A percentile compares a stretch with the other conserved stretches of the same genome.
Conservation (phyloP, 35 echinoderm and acorn worm species). For the Stichopus chloronotus region DNA sequence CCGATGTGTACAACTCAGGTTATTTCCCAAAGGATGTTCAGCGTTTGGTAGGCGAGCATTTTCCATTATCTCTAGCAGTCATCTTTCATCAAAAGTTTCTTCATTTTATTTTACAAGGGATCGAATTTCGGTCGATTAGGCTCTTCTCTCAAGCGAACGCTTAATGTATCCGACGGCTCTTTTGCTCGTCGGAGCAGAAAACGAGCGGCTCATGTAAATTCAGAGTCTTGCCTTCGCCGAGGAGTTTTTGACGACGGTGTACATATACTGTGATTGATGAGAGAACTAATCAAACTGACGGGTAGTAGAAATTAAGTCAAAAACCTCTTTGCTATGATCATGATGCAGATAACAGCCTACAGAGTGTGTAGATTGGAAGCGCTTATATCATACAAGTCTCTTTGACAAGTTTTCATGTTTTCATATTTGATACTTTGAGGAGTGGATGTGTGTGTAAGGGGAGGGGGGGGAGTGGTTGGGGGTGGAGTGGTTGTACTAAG, state of each 20-base stretch:
- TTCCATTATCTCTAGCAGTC: background rate
- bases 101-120: background rate
- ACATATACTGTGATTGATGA: conserved; percentile 1
- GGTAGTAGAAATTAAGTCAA: background rate
- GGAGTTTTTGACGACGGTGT: background rate
- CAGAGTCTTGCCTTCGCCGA: background rate
- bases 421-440: background rate
- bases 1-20: no score
- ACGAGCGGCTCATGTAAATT: background rate
- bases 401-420: background rate
- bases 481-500: background rate
- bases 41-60: background rate
- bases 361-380: background rate
- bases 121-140: conserved; percentile 13
- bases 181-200: background rate
- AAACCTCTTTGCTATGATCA: background rate
- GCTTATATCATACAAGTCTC: background rate
- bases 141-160: conserved; percentile 16
- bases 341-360: background rate
- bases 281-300: background rate
- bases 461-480: no score
- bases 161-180: conserved; percentile 7
- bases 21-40: background rate
- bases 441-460: background rate
- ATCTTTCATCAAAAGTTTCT: conserved; percentile 21